Base-by-base conservation (phyloP, 2,797 vertebrate species). In the Lepidocolaptes lacrymiger region DNA sequence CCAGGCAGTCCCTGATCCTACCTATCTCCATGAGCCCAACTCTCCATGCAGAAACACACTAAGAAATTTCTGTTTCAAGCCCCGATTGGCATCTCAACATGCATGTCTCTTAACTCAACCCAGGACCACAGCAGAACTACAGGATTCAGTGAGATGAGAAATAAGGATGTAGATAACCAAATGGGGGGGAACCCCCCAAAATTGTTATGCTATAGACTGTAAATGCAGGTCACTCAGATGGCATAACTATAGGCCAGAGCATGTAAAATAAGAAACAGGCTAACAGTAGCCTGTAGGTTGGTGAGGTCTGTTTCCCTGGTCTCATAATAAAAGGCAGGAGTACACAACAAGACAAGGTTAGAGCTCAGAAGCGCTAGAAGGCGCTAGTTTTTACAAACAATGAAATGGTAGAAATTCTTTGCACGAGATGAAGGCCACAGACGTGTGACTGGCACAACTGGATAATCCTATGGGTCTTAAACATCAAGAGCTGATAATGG, bases 101-200 rank as follows among this genome's bases (percentile, higher is more conserved):
- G 52, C 41, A 78, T 15, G 19, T 30, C 51, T 54, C 52, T 32
- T 32, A 48, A 13, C 30, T 51, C 64, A 67, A 39, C 23, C 23
- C 26, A 44, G 61, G 26, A 49, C 14, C 8, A 20, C 20, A n/a
- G 49, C 17, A 89, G 16, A 72, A 49, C 37, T n/a, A 34, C 30
- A 32, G 32, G 68, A 55, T 48, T 83, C 49, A 75, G 51, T 10
- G 9, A 46, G 20, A 51, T 0, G 0, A 44, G 43, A 87, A 58
- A 36, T 26, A 63, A 58, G 16, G 39, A 37, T 46, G 28, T 7
- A 41, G 14, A 81, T 36, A 91, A 84, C 0, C 5, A 81, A 58
- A 85, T 1, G 5, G 26, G 7, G 18, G 12, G 9, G 41, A 52
- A 32, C 2, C 1, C 7, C 20, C 26, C 14, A 12, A 41, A 19